Percentiles rank a stretch among this genome's conserved stretches.
Evolutionary conservation across 2,113 vertebrate genomes (phyloP).

Genomic region (Strigops habroptila): DNA sequence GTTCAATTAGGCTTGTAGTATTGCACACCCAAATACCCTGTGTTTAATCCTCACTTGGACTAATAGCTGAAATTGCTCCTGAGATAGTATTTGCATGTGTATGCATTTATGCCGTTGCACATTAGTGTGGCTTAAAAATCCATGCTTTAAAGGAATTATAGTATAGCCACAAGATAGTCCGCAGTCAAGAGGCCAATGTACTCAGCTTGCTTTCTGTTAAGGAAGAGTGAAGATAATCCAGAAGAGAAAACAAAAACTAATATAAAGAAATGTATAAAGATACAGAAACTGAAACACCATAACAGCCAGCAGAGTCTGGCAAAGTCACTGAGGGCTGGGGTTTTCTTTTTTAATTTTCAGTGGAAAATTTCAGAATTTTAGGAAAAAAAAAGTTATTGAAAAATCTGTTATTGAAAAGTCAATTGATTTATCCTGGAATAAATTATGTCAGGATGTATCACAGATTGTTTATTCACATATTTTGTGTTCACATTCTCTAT

Average conservation of each 20-base stretch:
- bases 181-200: neutral
- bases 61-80: constrained; percentile 16
- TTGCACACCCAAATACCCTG: neutral
- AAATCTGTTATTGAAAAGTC: neutral
- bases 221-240: neutral
- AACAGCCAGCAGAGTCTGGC: neutral
- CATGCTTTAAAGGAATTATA: neutral
- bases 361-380: neutral
- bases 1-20: constrained; percentile 21
- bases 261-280: neutral
- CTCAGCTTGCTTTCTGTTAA: neutral
- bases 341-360: neutral
- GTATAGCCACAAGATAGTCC: neutral
- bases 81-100: neutral
- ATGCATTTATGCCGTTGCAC: constrained; percentile 17
- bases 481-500: neutral
- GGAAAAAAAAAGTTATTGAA: neutral
- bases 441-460: neutral
- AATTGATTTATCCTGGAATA: neutral
- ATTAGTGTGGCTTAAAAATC: neutral
- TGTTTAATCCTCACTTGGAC: constrained; percentile 2
- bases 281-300: neutral
- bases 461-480: neutral
- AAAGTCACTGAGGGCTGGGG: neutral
- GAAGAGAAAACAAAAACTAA: neutral